Evolutionary conservation across 2,888 invertebrate species (phyloP).

Genomic region (Branchinecta sandiegonensis): DNA sequence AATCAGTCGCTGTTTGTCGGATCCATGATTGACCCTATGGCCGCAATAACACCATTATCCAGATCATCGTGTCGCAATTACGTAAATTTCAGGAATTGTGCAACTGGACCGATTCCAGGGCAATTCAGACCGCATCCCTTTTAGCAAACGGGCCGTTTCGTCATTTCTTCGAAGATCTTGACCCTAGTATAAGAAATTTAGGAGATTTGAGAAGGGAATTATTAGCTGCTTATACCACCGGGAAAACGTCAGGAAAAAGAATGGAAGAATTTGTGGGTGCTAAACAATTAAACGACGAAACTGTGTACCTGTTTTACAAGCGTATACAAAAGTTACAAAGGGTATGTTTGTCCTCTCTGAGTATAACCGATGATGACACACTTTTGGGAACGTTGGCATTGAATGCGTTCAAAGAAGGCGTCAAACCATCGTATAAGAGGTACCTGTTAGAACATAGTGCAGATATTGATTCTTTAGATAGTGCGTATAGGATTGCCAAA

Average conservation of each 20-base stretch:
- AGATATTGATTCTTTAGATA: not conserved
- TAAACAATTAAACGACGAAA: not conserved
- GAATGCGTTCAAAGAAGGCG: not conserved
- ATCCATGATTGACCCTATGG: not conserved
- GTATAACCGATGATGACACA: not conserved
- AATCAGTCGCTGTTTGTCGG: not conserved
- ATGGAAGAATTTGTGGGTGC: not conserved
- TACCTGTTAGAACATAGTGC: not conserved
- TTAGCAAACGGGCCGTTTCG: not conserved
- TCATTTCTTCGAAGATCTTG: not conserved
- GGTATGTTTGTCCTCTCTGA: not conserved
- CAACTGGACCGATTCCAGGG: not conserved
- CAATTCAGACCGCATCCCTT: not conserved
- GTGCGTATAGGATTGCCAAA: not conserved
- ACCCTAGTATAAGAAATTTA: not conserved
- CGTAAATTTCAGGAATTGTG: not conserved
- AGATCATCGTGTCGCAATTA: not conserved
- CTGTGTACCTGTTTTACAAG: not conserved
- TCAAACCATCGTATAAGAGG: not conserved
- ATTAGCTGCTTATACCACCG: not conserved
- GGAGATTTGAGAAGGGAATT: not conserved
- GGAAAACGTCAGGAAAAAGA: not conserved
- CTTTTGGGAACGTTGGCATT: not conserved
- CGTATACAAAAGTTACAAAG: constrained; percentile 2
- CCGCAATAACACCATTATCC: not conserved